A percentile compares a stretch with the other conserved stretches of the same genome.
Conservation (phyloP, 2,888 invertebrate genomes). For the Halictus ligatus region DNA sequence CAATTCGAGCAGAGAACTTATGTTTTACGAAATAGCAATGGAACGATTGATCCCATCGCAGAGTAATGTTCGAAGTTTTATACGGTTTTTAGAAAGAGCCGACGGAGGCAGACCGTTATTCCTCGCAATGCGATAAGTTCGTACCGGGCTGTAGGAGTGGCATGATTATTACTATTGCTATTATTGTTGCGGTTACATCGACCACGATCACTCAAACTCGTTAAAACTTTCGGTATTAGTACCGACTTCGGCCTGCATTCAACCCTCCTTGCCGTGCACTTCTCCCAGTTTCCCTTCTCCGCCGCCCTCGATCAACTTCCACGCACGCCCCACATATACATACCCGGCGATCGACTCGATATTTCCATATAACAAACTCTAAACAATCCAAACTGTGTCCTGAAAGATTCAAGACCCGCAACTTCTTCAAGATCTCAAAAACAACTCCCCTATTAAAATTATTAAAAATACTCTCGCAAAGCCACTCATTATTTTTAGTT, state of each 20-base stretch:
- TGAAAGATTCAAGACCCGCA: not conserved
- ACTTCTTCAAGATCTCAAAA: no score
- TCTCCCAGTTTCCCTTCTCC: conserved; percentile 50
- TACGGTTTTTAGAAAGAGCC: conserved; percentile 20
- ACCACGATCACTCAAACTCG: conserved; percentile 84
- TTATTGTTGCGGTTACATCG: conserved; percentile 83
- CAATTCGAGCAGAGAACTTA: not conserved
- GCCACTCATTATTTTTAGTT: no score
- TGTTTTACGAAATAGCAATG: not conserved
- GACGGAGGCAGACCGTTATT: conserved; percentile 64
- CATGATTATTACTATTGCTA: conserved; percentile 80
- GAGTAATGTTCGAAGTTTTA: not conserved
- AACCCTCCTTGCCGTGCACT: conserved; percentile 77
- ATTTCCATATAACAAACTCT: conserved; percentile 31
- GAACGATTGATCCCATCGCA: not conserved
- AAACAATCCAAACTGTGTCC: no score
- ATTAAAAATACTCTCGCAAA: no score
- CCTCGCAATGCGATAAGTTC: conserved; percentile 77
- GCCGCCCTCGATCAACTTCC: conserved; percentile 41
- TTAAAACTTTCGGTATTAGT: conserved; percentile 84
- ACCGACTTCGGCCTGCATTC: conserved; percentile 81
- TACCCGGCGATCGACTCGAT: conserved; percentile 41
- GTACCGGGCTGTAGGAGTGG: conserved; percentile 77
- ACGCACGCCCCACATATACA: conserved; percentile 49
- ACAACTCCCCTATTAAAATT: no score